Percentiles rank a stretch among this genome's conserved stretches.
phyloP scores from a whole-genome alignment of 2,888 invertebrate genomes.

The Pharmacophagus antenor region DNA sequence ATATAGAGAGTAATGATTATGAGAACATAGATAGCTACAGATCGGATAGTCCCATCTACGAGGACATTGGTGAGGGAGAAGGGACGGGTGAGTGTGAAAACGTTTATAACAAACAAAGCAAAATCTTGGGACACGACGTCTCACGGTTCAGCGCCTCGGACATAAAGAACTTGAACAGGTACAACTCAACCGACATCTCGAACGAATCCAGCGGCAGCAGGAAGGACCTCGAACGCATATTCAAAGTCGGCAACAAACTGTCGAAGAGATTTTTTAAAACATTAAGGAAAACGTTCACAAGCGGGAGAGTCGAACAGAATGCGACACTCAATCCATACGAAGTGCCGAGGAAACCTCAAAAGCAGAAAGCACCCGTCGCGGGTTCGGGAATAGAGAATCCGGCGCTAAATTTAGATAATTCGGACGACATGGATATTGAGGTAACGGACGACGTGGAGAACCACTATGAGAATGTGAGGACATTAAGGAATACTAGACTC shows the following conservation, averaged over 20 bases:
- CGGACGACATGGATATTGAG: conserved; percentile 74
- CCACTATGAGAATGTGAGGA: conserved; percentile 72
- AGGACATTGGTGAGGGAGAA: conserved; percentile 60
- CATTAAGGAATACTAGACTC: conserved; percentile 63
- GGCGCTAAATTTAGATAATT: conserved; percentile 65
- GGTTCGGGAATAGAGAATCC: conserved; percentile 72
- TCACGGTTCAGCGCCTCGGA: conserved; percentile 68
- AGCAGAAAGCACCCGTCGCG: conserved; percentile 51
- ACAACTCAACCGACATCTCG: conserved; percentile 48
- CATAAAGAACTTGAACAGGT: conserved; percentile 70
- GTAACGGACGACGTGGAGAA: conserved; percentile 60
- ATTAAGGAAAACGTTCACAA: conserved; percentile 68
- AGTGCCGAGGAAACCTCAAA: conserved; percentile 65
- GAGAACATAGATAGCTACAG: conserved; percentile 66
- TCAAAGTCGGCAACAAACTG: conserved; percentile 66
- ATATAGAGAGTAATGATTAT: conserved; percentile 55
- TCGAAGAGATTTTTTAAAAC: conserved; percentile 72
- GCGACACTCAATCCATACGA: conserved; percentile 69
- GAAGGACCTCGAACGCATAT: conserved; percentile 57
- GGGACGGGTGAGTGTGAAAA: conserved; percentile 38
- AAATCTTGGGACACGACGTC: conserved; percentile 72
- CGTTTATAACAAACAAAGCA: conserved; percentile 68
- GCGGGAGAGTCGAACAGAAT: conserved; percentile 60
- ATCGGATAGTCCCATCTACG: conserved; percentile 67
- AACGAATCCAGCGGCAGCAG: conserved; percentile 64